A percentile compares a stretch with the other conserved stretches of the same genome.
Conservation (phyloP, 2,888 invertebrate species). For the Rhagophthalmus giganteus region DNA sequence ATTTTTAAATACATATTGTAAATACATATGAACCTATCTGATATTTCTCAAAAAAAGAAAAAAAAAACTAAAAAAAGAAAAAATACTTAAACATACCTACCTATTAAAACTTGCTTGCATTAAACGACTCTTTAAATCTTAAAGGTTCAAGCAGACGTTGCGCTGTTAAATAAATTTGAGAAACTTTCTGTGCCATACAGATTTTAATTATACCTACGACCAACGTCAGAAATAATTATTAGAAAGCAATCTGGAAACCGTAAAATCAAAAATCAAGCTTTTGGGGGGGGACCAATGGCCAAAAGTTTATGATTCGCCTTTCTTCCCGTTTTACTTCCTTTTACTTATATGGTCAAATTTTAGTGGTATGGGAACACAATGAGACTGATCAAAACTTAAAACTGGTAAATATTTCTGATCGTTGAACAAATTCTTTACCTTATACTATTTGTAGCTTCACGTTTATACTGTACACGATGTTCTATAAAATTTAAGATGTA, state of each 20-base stretch:
- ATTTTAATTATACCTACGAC: not conserved
- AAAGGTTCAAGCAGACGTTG: not conserved
- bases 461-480: conserved; percentile 4
- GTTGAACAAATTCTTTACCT: too few relatives aligned
- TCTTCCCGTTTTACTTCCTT: too few relatives aligned
- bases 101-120: too few relatives aligned
- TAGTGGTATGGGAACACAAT: too few relatives aligned
- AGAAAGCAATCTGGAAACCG: not conserved
- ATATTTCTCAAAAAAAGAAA: too few relatives aligned
- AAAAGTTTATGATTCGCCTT: too few relatives aligned
- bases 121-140: not conserved
- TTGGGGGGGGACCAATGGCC: conserved; percentile 7
- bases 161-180: not conserved
- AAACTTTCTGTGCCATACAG: not conserved
- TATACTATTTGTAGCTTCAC: conserved; percentile 7
- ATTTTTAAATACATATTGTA: too few relatives aligned
- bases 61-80: conserved; percentile 1
- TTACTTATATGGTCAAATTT: too few relatives aligned
- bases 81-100: not conserved
- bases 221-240: conserved; percentile 4
- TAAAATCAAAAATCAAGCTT: not conserved
- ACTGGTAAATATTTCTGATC: conserved; percentile 10
- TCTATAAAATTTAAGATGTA: conserved; percentile 10
- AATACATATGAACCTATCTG: too few relatives aligned
- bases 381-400: conserved; percentile 8